These are phyloP conservation scores for Typhlichthys subterraneus DNA, from an alignment of 2,797 vertebrate genomes.

Conservation along the genomic window DNA sequence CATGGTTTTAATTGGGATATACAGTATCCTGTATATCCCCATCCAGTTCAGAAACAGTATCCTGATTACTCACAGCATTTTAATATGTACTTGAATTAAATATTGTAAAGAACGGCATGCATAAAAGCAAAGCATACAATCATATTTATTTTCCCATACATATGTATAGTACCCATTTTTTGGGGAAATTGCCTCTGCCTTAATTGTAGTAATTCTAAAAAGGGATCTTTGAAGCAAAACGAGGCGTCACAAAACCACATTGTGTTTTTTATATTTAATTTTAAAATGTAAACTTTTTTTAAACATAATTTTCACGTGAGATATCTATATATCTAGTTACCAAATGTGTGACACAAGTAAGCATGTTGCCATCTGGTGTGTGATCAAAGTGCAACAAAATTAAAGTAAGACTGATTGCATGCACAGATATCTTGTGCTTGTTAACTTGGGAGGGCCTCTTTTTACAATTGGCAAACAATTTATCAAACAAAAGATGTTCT, in stretches of 20 bases:
- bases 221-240: slow-evolving; percentile 43
- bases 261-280: not conserved
- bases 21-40: slow-evolving; percentile 15
- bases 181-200: slow-evolving; percentile 59
- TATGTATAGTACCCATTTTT: slow-evolving; percentile 47
- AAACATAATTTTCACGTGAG: slow-evolving; percentile 13
- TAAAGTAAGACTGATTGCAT: slow-evolving; percentile 9
- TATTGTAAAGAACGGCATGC: slow-evolving; percentile 65
- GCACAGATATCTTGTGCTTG: not conserved
- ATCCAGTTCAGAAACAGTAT: too few relatives aligned
- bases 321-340: slow-evolving; percentile 23
- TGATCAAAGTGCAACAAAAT: slow-evolving; percentile 31
- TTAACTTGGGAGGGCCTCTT: not conserved
- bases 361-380: slow-evolving; percentile 20
- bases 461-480: not conserved
- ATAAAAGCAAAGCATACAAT: slow-evolving; percentile 70
- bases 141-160: slow-evolving; percentile 74
- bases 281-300: not conserved
- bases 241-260: slow-evolving; percentile 15
- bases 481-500: too few relatives aligned
- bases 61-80: slow-evolving; percentile 43
- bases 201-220: slow-evolving; percentile 65
- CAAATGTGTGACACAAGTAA: slow-evolving; percentile 38
- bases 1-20: slow-evolving; percentile 29
- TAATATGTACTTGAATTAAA: slow-evolving; percentile 60